Percentiles rank a stretch among this genome's conserved stretches.
Evolutionary conservation across 2,888 invertebrate species (phyloP).

Genomic region (Agrotis segetum): DNA sequence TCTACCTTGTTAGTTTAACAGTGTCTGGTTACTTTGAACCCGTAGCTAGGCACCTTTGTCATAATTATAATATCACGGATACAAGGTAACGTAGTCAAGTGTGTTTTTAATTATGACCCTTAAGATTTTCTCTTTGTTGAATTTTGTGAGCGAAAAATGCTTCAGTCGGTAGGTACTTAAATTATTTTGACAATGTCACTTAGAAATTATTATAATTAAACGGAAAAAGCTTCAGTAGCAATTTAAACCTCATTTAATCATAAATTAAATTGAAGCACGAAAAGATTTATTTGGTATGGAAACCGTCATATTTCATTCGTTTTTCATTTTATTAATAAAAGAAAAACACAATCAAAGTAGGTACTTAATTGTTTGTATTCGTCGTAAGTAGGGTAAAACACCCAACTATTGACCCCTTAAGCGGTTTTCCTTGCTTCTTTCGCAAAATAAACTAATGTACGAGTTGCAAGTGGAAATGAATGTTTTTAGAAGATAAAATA

Average conservation of each 20-base stretch:
- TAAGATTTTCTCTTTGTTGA: not conserved
- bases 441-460: no score
- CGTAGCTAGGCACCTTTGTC: conserved; percentile 36
- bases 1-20: conserved; percentile 45
- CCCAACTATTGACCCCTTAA: no score
- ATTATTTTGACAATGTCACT: no score
- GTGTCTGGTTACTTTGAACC: conserved; percentile 49
- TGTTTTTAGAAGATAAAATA: no score
- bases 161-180: no score
- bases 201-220: not conserved
- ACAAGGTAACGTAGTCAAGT: conserved; percentile 13
- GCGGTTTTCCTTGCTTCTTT: no score
- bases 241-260: not conserved
- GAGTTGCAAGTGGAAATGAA: no score
- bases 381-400: no score
- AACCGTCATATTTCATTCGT: no score
- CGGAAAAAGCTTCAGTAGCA: not conserved
- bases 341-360: no score
- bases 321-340: no score
- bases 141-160: not conserved
- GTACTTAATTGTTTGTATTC: not conserved
- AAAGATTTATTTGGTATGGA: no score
- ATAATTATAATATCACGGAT: conserved; percentile 21
- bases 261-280: not conserved
- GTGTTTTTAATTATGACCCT: conserved; percentile 7